Base-by-base conservation (phyloP, 2,888 invertebrate species). In the Peribatodes rhomboidaria region DNA sequence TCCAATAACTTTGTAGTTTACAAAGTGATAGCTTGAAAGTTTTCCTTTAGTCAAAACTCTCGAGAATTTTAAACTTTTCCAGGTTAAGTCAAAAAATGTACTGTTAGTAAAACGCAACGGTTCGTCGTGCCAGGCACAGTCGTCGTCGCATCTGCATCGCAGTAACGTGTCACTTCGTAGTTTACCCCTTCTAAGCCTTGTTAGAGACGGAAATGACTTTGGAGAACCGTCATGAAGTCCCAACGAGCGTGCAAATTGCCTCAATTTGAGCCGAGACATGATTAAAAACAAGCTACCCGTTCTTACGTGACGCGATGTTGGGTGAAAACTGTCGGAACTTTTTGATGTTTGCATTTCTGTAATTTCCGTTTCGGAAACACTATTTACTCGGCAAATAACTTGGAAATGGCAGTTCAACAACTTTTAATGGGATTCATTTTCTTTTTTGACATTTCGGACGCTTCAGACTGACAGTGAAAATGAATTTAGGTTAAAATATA, bases 81-180 rank as follows among this genome's bases (percentile, higher is more conserved):
- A 33, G 20, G 50, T 41, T 52, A 10, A 52, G 57, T 65, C 53
- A 39, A 37, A 44, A 53, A 49, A 59, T 61, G 53, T 65, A 62
- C 50, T 20, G 53, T 44, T 39, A 41, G 35, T 55, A 27, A 37
- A 62, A 75, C 73, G 69, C 70, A 67, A 71, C 56, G 62, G n/a
- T n/a, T 27, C 27, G n/a, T 65, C 14, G 75, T 74, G 66, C 71
- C 72, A 70, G 74, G 71, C 65, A 61, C 71, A 55, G 62, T 33
- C 56, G 42, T 55, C 58, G 44, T 52, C 61, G 50, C 55, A 64
- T 56, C 53, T 74, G 69, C 69, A 67, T 56, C 67, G 56, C 61
- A 53, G 39, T 64, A 56, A 54, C 69, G 59, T 72, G 61, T 65
- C 68, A 72, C 58, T 70, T 62, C 49, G 60, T 65, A 58, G 49